Base-by-base conservation (phyloP, 2,797 vertebrate genomes). In the Dryobates pubescens region DNA sequence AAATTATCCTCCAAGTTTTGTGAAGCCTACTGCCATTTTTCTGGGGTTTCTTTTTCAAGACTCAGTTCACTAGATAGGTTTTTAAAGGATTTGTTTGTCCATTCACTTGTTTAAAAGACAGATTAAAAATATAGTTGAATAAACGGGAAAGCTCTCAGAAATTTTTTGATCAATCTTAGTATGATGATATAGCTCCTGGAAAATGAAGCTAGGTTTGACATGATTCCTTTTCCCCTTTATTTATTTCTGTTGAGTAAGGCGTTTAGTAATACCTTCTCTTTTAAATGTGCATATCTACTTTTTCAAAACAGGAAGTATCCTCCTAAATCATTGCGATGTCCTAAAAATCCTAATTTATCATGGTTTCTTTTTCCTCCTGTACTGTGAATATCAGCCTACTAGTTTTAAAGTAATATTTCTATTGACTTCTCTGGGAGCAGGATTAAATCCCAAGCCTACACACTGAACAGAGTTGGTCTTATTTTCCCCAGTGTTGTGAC, bases 401-500 rank as follows among this genome's bases (percentile, higher is more conserved):
- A 47, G 27, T 71, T 87, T 82, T 59, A 70, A 91, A 54, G 17
- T 75, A 74, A 54, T 80, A 45, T 10, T 80, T 13, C 22, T 38
- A 4, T 47, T 54, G 65, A 59, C 10, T 7, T 8, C 30, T 16
- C 20, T 12, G 8, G 69, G 12, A 86, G 12, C 9, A 81, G 16
- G 17, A 82, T 54, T 45, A 86, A 80, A 61, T 5, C 4, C 54
- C 27, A 92, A 58, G 19, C 14, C 34, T 51, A 63, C 13, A 15
- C 4, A 16, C 2, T 32, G 24, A 76, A 47, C 5, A 68, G 13
- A 11, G 0, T 0, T 59, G 13, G 13, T 73, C 16, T 64, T 63
- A 17, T 51, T 82, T 86, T 45, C 19, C 22, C 27, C 7, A 57
- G 5, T 22, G 5, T 29, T 73, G 22, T 70, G 74, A 51, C 45